Conservation (phyloP, 2,113 vertebrate species). For the Piaya cayana region DNA sequence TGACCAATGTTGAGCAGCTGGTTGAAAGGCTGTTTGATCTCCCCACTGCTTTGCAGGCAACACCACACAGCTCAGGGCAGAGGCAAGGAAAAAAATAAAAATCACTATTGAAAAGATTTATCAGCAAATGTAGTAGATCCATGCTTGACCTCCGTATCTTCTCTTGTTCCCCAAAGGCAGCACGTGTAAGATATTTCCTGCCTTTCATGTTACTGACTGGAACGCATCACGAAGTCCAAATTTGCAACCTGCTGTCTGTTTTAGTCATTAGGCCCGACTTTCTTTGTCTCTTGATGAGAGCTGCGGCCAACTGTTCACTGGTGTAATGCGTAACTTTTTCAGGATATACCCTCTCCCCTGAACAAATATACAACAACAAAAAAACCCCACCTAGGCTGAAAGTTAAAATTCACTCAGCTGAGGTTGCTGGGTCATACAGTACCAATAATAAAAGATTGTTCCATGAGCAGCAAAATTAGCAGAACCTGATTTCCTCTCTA, state of each 20-base stretch:
- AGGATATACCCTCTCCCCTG: not conserved
- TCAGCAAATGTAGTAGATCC: not conserved
- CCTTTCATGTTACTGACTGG: conserved; percentile 41
- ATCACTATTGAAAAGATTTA: conserved; percentile 14
- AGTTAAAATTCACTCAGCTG: not conserved
- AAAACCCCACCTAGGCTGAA: not conserved
- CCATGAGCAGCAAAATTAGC: not conserved
- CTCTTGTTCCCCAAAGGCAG: conserved; percentile 19
- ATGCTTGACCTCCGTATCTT: not conserved
- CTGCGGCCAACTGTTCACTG: conserved; percentile 10
- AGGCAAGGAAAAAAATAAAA: fast-evolving
- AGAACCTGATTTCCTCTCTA: not conserved
- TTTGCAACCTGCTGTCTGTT: conserved; percentile 55
- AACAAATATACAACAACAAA: not conserved
- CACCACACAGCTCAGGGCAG: not conserved
- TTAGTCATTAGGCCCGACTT: conserved; percentile 35
- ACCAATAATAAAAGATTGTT: not conserved
- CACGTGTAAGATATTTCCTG: conserved; percentile 38
- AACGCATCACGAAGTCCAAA: conserved; percentile 32
- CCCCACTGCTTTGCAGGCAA: conserved; percentile 4
- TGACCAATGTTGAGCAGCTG: conserved; percentile 41
- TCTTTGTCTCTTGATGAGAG: conserved; percentile 28
- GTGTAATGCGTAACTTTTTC: not conserved
- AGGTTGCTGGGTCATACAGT: not conserved
- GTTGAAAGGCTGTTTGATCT: conserved; percentile 21